Evolutionary conservation across 2,888 invertebrate genomes (phyloP), one percentile per base, ranked within the genome.

Genomic region (Pheosia gnoma): DNA sequence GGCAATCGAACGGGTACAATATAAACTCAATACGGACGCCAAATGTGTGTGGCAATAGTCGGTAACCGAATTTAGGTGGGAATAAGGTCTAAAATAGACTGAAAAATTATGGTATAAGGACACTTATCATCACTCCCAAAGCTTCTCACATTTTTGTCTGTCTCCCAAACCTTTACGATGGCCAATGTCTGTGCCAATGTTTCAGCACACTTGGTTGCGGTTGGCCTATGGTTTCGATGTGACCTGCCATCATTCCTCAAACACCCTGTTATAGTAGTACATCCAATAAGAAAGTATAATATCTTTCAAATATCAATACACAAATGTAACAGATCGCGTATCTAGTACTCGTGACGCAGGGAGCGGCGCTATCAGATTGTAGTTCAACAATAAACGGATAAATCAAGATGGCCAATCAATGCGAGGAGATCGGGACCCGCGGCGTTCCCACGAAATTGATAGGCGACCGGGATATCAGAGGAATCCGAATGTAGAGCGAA

Each of bases 381-480:
- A 74, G 57, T 36, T 75, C 69, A 77, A 81, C 81, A 84, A 81
- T 81, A 82, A 80, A 69, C 67, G 72, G 80, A 81, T 80, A 84
- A 81, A 87, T 86, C 86, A 83, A 79, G 75, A 74, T 75, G 71
- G 69, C 78, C 84, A 85, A 85, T 86, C 86, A 82, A 82, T 84
- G 78, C 75, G 73, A 71, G 65, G 75, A 81, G 84, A 83, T 86
- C 85, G 64, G 65, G 76, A 69, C 67, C 73, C 69, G 66, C 70
- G 67, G 68, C 72, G 84, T 90, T 89, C 89, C 86, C 89, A 89
- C 89, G 89, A 86, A 86, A 82, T 77, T 78, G 80, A 74, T 68
- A 63, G 47, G 52, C 56, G 45, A 36, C 64, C 71, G 72, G 81
- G 83, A 79, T 79, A 85, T 82, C 81, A 82, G 82, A 79, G 75